Conservation (phyloP, 2,888 invertebrate species). For the Eristalis pertinax region DNA sequence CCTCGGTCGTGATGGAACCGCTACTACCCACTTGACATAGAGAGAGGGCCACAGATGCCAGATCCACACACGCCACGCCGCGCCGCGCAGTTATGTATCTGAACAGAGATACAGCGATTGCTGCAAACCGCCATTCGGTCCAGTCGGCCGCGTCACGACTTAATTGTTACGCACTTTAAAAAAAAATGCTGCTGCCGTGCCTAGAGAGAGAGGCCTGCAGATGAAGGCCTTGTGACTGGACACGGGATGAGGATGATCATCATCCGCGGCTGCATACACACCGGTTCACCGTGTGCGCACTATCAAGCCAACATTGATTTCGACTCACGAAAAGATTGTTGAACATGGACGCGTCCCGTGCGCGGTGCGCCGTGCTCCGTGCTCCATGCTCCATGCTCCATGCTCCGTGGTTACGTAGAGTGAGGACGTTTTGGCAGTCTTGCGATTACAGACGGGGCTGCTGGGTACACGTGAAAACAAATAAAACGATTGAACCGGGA, state of each 20-base stretch:
- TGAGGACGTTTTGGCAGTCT: constrained; percentile 30
- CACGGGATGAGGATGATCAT: constrained; percentile 33
- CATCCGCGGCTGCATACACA: constrained; percentile 28
- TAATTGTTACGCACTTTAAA: constrained; percentile 71
- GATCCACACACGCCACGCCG: not conserved
- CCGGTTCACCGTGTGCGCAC: constrained; percentile 10
- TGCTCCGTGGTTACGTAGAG: constrained; percentile 19
- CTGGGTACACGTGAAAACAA: constrained; percentile 35
- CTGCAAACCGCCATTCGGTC: constrained; percentile 44
- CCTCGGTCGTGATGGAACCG: constrained; percentile 67
- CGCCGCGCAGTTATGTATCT: constrained; percentile 27
- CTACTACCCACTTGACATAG: constrained; percentile 68
- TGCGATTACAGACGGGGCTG: constrained; percentile 7
- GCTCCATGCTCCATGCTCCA: constrained; percentile 10
- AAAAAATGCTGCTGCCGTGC: constrained; percentile 2
- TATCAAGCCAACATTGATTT: constrained; percentile 61
- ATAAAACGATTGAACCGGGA: constrained; percentile 67
- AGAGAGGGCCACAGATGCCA: constrained; percentile 45
- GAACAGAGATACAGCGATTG: constrained; percentile 54
- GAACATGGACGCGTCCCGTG: constrained; percentile 49
- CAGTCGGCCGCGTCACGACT: constrained; percentile 69
- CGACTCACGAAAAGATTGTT: constrained; percentile 72
- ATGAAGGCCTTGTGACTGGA: constrained; percentile 10
- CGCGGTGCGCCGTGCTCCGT: not conserved
- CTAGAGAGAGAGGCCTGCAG: constrained; percentile 4